Conservation (phyloP, 2,113 vertebrate species). For the Picathartes gymnocephalus region DNA sequence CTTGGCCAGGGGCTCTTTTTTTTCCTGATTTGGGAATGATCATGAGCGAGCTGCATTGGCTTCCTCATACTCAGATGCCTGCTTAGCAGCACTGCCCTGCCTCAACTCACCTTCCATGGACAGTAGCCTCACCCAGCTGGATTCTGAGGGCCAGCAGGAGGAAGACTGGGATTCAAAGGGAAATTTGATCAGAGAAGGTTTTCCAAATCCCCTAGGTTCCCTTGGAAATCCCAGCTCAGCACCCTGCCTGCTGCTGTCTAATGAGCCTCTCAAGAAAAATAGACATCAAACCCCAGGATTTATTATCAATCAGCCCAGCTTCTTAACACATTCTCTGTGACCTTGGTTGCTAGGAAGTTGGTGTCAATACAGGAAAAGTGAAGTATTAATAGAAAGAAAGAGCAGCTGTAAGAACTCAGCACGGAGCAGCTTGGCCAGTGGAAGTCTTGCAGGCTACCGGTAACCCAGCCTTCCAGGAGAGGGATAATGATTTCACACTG, state of each 20-base stretch:
- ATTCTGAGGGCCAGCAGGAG: neutral
- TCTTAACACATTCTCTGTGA: conserved; percentile 41
- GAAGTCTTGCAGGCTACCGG: neutral
- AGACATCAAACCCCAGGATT: neutral
- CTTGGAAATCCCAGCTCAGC: conserved; percentile 15
- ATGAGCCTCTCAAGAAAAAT: neutral
- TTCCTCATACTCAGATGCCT: neutral
- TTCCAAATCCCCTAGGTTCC: neutral
- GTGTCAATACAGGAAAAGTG: conserved; percentile 13
- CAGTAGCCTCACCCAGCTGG: neutral
- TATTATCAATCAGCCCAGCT: conserved; percentile 6
- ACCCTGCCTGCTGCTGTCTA: neutral
- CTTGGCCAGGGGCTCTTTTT: neutral
- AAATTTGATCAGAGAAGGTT: neutral
- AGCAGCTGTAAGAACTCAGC: conserved; percentile 27
- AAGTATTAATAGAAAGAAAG: conserved; percentile 54
- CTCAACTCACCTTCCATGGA: neutral
- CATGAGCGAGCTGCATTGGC: rapidly evolving
- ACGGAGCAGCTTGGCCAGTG: rapidly evolving
- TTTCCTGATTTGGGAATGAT: neutral
- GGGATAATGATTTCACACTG: neutral
- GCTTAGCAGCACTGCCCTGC: neutral
- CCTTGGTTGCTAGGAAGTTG: conserved; percentile 53
- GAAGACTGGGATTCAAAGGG: neutral
- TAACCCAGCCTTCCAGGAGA: neutral